phyloP scores from a whole-genome alignment of 2,113 vertebrate species.

The Sakesphorus luctuosus region DNA sequence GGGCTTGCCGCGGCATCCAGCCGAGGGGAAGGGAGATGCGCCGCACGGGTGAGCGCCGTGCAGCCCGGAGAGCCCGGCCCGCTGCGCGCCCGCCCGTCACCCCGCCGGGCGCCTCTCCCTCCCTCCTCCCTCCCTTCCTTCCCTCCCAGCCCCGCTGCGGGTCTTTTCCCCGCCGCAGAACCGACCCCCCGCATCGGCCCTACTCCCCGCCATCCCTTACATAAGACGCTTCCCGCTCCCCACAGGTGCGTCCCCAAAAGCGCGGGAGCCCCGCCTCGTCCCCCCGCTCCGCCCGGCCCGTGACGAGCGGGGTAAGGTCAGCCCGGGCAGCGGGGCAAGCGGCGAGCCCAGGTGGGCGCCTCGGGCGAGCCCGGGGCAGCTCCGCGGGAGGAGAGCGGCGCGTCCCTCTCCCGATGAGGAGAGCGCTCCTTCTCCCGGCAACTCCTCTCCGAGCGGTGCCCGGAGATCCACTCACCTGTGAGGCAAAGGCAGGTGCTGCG shows the following conservation, averaged over 20 bases:
- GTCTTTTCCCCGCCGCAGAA: not conserved
- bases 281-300: not conserved
- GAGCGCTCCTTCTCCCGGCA: not conserved
- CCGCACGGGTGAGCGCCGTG: not conserved
- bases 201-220: slow-evolving; percentile 6
- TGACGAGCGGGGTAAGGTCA: not conserved
- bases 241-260: slow-evolving; percentile 29
- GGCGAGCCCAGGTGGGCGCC: not conserved
- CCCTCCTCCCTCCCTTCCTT: not conserved
- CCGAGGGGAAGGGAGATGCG: too few relatives aligned
- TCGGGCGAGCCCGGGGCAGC: not conserved
- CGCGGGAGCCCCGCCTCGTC: not conserved
- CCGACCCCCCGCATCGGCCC: not conserved
- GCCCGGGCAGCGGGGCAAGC: not conserved
- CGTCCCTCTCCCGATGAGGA: not conserved
- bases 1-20: not conserved
- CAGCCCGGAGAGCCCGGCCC: not conserved
- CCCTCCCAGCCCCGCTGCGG: not conserved
- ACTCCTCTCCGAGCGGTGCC: not conserved
- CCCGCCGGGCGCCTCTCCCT: too few relatives aligned
- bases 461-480: not conserved
- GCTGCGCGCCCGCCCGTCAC: not conserved
- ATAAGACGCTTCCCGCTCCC: slow-evolving; percentile 23
- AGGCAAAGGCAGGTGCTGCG: not conserved
- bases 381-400: not conserved